Evolutionary conservation across 2,113 vertebrate species (phyloP).

Genomic region (Potamarius usumacintae): DNA sequence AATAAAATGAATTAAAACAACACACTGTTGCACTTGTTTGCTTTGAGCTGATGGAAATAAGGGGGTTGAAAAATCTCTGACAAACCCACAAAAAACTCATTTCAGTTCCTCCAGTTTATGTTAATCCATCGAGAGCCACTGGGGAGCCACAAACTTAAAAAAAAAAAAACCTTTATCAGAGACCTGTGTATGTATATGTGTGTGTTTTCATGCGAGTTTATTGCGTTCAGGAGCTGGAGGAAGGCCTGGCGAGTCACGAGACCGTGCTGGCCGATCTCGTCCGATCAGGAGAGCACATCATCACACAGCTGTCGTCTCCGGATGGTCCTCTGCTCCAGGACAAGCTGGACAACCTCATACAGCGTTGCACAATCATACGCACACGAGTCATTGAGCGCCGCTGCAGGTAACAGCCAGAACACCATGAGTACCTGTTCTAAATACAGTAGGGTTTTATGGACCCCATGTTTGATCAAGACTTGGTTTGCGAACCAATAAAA

Average conservation of each 20-base stretch:
- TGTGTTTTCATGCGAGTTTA: not conserved
- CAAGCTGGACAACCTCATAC: conserved; percentile 79
- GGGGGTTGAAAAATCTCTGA: not conserved
- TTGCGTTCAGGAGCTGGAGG: conserved; percentile 83
- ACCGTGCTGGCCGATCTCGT: conserved; percentile 71
- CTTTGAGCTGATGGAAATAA: not conserved
- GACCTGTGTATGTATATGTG: not conserved
- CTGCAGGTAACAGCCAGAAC: conserved; percentile 74
- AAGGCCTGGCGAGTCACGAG: conserved; percentile 81
- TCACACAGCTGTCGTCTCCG: conserved; percentile 79
- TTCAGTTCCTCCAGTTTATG: no score
- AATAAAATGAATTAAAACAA: not conserved
- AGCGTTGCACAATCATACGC: conserved; percentile 78
- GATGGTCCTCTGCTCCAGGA: conserved; percentile 85
- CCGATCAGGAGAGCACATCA: conserved; percentile 81
- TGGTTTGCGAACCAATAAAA: not conserved
- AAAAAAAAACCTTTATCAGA: not conserved
- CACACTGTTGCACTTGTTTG: not conserved
- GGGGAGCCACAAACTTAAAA: not conserved
- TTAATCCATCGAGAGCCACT: not conserved
- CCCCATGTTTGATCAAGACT: not conserved
- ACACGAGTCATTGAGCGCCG: conserved; percentile 75
- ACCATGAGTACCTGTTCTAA: not conserved
- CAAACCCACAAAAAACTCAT: no score
- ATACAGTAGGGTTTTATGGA: not conserved